Conservation (phyloP, 2,797 vertebrate species). For the Neoniphon sammara region DNA sequence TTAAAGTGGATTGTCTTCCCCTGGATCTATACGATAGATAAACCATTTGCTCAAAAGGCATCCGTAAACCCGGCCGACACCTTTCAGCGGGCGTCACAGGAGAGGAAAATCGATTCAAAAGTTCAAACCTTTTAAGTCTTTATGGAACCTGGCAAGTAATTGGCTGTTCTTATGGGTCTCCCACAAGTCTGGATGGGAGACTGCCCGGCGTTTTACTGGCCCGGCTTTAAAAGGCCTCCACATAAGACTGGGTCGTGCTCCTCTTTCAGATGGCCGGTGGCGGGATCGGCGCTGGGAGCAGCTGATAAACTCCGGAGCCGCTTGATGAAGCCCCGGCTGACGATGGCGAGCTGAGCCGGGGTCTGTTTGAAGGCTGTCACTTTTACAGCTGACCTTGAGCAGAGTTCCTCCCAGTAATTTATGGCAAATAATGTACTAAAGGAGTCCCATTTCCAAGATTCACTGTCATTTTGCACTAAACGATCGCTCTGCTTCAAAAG, state of each 20-base stretch:
- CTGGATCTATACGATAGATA: slow-evolving; percentile 2
- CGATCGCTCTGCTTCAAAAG: slow-evolving; percentile 86
- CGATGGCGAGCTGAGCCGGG: slow-evolving; percentile 60
- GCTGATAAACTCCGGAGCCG: slow-evolving; percentile 53
- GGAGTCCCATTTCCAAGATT: slow-evolving; percentile 91
- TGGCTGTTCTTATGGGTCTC: slow-evolving; percentile 51
- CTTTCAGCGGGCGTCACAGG: slow-evolving; percentile 21
- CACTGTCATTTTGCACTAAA: slow-evolving; percentile 89
- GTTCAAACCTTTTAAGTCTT: slow-evolving; percentile 53
- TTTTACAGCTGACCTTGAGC: slow-evolving; percentile 88
- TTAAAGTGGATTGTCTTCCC: not conserved
- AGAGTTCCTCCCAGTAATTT: slow-evolving; percentile 86
- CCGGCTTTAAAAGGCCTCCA: slow-evolving; percentile 42
- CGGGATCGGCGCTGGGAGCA: slow-evolving; percentile 68
- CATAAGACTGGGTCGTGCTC: slow-evolving; percentile 71
- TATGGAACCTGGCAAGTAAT: slow-evolving; percentile 54
- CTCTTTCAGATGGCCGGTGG: slow-evolving; percentile 66
- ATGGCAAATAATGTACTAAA: slow-evolving; percentile 86
- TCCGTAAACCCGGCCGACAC: slow-evolving; percentile 10
- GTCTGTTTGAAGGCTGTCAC: slow-evolving; percentile 80
- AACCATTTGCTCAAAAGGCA: not conserved
- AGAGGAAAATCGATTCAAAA: slow-evolving; percentile 38
- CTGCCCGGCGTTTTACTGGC: slow-evolving; percentile 38
- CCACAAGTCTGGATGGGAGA: slow-evolving; percentile 26
- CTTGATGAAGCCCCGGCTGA: slow-evolving; percentile 54